Base-by-base conservation (phyloP, 2,797 vertebrate genomes). In the Bothrops alternatus region DNA sequence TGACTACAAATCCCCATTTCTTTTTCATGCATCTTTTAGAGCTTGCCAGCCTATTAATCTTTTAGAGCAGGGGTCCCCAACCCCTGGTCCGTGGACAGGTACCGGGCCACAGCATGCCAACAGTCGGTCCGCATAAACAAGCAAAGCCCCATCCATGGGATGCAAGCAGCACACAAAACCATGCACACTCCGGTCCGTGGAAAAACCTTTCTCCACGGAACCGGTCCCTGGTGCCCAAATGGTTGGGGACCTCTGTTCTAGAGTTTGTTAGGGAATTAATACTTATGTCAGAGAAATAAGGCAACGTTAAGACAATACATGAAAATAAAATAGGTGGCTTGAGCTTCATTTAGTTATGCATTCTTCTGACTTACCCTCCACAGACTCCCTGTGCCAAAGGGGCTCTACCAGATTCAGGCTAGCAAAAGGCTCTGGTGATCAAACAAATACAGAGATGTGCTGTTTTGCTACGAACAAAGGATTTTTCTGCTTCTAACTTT, bases 351-450 rank as follows among this genome's bases (percentile, higher is more conserved):
- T 85, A 47, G 50, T n/a, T 87, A 91, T 93, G 3, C 93, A 96
- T 90, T 86, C 92, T 92, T 93, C 69, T 0, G 0, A 97, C 96
- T 97, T 96, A 97, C 96, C 96, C 78, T 96, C 93, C 87, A 96
- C 95, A 25, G 86, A 93, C 61, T 96, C 96, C 91, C 96, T 95
- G 92, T 96, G 93, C 94, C 88, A 93, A 93, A 53, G 58, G 61
- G 94, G 93, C 93, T 97, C 95, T 96, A 95, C 93, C 96, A 96
- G 94, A 91, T 96, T 2, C 12, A 96, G 92, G 92, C 93, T 95
- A 95, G 95, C 92, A 92, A 10, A 1, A 96, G 95, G 95, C 96
- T 96, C 96, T 97, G 94, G 85, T 94, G 94, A 95, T 94, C 93
- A 96, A 86, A 96, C 92, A 97, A 96, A 95, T 91, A 97, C 61